Base-by-base conservation (phyloP, 2,113 vertebrate genomes). In the Ageneiosus marmoratus region DNA sequence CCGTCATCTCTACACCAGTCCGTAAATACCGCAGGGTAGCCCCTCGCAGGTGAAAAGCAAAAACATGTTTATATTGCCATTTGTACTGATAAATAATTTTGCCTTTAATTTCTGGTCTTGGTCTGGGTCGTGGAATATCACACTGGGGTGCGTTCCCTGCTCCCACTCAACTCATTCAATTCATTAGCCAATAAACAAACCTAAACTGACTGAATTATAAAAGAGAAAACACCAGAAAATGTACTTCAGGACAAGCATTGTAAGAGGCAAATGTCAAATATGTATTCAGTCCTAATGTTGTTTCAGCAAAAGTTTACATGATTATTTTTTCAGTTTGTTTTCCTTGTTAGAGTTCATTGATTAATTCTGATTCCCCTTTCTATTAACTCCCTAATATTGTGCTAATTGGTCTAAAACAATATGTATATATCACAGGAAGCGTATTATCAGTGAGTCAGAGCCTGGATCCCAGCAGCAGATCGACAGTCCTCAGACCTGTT, bases 1-100 rank as follows among this genome's bases (percentile, higher is more conserved):
- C 84, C 77, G 77, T 51, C 72, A 79, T 12, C 4, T 76, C 6
- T 78, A 75, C 11, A 65, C 73, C 70, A 74, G 86, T 50, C 56
- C 83, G 34, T 83, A 87, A 46, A 46, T 37, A 11, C 29, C 78
- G 15, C 5, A 53, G 74, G 27, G 3, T 32, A 32, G 13, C 53
- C n/a, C 1, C 55, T 60, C 6, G 2, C 34, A 78, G 76, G 76
- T 78, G 55, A 78, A 27, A 5, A 18, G 7, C 55, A 29, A 34
- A 78, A 24, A 55, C 5, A 0, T 20, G 0, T 3, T 34, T 51
- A 2, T 29, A 22, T 75, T 74, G 7, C 4, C 44, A 27, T 70
- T 12, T 44, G 37, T 41, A 41, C 37, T 41, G 37, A n/a, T 41
- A 41, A 41, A 41, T 41, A n/a, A n/a, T n/a, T n/a, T n/a, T n/a